Base-by-base conservation (phyloP, 2,888 invertebrate species). In the Drosophila rellima region DNA sequence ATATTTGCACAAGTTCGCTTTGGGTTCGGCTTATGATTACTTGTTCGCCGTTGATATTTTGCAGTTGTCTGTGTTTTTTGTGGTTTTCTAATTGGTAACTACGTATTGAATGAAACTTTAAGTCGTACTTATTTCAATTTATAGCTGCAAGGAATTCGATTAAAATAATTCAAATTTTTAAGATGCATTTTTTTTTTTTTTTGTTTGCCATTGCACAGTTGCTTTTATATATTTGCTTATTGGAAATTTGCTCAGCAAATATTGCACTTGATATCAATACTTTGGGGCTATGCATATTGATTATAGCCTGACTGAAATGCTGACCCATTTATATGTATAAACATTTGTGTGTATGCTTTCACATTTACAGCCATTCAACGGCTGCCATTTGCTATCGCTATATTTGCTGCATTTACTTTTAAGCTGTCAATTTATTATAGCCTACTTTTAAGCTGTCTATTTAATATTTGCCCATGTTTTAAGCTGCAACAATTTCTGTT, bases 361-460 rank as follows among this genome's bases (percentile, higher is more conserved):
- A 39, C 42, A 60, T 40, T 60, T 39, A 6, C 31, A 31, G 42
- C 10, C 40, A 56, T 31, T 48, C 56, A 63, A 60, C 74, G 48
- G 15, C 20, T 72, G 73, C 20, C 48, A 42, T n/a, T 48, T 47
- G 47, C 40, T 31, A 37, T 40, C 39, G 13, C 23, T 44, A 52
- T 69, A 55, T 59, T 20, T 59, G 26, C 47, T 50, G 45, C 56
- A 48, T 8, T 31, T 7, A 56, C 54, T 54, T 44, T 80, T 78
- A 70, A 81, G 63, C 74, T 52, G 59, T 66, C 70, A 64, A 78
- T 87, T 81, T 87, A 84, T 81, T 81, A 51, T 66, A 37, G 63
- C 47, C 59, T 23, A 59, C 33, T 78, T 83, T 86, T 83, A 87
- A 87, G 87, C 84, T 70, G 62, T 59, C 72, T 48, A 68, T 75